Evolutionary conservation across 2,113 vertebrate genomes (phyloP).

Genomic region (Zosterops lateralis): DNA sequence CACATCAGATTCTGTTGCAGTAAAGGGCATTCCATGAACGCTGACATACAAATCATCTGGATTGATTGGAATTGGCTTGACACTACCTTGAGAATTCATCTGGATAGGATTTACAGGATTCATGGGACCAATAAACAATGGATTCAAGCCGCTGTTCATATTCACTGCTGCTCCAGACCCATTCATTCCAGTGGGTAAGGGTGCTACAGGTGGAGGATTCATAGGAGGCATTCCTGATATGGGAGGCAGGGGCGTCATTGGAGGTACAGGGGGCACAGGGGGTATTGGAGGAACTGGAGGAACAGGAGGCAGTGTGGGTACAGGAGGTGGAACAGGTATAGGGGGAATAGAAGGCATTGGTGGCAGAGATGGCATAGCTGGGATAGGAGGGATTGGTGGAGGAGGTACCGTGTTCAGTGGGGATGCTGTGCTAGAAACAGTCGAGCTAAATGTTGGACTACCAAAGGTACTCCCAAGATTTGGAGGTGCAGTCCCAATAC

Average conservation of each 20-base stretch:
- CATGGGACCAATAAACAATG: constrained; percentile 90
- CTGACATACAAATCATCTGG: constrained; percentile 91
- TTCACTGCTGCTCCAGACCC: constrained; percentile 83
- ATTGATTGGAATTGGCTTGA: constrained; percentile 87
- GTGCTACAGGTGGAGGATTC: constrained; percentile 90
- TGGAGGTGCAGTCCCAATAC: constrained; percentile 82
- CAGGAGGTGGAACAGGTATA: constrained; percentile 90
- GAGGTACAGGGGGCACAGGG: constrained; percentile 88
- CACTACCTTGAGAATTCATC: constrained; percentile 85
- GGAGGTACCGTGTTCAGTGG: constrained; percentile 90
- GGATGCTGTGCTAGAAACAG: constrained; percentile 84
- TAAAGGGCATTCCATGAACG: constrained; percentile 92
- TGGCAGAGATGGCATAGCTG: constrained; percentile 89
- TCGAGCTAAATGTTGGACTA: constrained; percentile 85
- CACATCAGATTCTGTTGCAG: constrained; percentile 88
- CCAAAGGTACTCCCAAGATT: constrained; percentile 90
- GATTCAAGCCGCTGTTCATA: constrained; percentile 85
- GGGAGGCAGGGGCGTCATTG: constrained; percentile 89
- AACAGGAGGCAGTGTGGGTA: constrained; percentile 88
- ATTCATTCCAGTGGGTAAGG: constrained; percentile 85
- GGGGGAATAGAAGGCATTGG: constrained; percentile 91
- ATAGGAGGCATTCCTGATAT: constrained; percentile 90
- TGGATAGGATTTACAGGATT: constrained; percentile 84
- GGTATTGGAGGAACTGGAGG: constrained; percentile 87
- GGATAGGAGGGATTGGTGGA: constrained; percentile 89